A percentile compares a stretch with the other conserved stretches of the same genome.
These are phyloP conservation scores for Nemapogon koenigi DNA, from an alignment of 2,888 invertebrate genomes.

Conservation along the genomic window DNA sequence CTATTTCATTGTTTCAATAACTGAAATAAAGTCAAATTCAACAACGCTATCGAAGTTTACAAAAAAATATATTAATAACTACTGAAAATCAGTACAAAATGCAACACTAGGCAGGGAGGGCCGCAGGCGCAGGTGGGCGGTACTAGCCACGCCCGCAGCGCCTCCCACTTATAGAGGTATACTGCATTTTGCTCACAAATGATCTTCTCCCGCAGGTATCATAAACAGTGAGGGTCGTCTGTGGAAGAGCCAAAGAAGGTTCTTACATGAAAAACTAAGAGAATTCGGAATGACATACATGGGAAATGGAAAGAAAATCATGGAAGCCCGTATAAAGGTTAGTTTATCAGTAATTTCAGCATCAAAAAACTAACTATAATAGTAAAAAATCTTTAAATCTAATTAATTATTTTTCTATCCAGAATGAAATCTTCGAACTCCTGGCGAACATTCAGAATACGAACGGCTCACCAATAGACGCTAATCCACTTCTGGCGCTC, in stretches of 20 bases:
- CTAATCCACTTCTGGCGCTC: slow-evolving; percentile 78
- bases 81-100: no score
- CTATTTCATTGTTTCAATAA: no score
- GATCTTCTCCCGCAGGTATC: slow-evolving; percentile 75
- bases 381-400: background rate
- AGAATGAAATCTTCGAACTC: slow-evolving; percentile 80
- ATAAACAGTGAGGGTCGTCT: slow-evolving; percentile 87
- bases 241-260: slow-evolving; percentile 90
- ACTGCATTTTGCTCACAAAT: slow-evolving; percentile 4
- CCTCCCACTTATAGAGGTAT: slow-evolving; percentile 2
- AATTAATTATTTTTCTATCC: slow-evolving; percentile 20
- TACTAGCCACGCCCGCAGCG: slow-evolving; percentile 31
- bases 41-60: no score
- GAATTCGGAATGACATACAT: slow-evolving; percentile 89
- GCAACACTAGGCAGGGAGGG: slow-evolving; percentile 20
- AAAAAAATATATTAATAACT: no score
- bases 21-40: no score
- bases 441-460: slow-evolving; percentile 69
- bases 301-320: slow-evolving; percentile 78
- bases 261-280: slow-evolving; percentile 84
- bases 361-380: background rate
- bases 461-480: slow-evolving; percentile 73
- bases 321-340: slow-evolving; percentile 87
- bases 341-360: slow-evolving; percentile 22
- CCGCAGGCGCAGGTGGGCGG: slow-evolving; percentile 29